Base-by-base conservation (phyloP, 2,113 vertebrate species). In the Candoia aspera region DNA sequence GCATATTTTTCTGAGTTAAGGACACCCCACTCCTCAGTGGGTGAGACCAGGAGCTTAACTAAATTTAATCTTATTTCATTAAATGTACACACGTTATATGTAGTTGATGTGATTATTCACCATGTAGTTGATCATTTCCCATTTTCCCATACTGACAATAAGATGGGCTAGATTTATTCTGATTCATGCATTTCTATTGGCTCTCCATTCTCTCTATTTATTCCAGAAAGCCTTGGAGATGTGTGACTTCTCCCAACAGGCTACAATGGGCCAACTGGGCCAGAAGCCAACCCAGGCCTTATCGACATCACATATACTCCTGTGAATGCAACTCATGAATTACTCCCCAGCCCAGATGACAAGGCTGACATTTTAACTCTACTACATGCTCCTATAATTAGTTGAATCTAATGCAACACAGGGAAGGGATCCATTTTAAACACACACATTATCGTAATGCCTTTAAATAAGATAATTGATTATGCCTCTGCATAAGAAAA, bases 391-490 rank as follows among this genome's bases (percentile, higher is more conserved):
- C 97, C 97, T 98, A 97, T 98, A 98, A 98, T 98, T 98, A 98
- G 98, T 93, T 97, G 97, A 97, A 97, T 97, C 97, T 97, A 97
- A 97, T 98, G 98, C 97, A 96, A 97, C 97, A 97, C 97, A 97
- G 97, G 97, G 97, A 97, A 98, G 96, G 98, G 97, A 97, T 97
- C 97, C 97, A 96, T 97, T 97, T 98, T 97, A n/a, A n/a, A 97
- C 96, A 98, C 97, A 97, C 97, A 96, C 97, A 97, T 97, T 97
- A 97, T 97, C 95, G 96, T 97, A 97, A 98, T 97, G 97, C 97
- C 97, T 98, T 98, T 97, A 98, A 98, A 98, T 98, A 97, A 97
- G 98, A 97, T 98, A 98, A 97, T 98, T 97, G 98, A 98, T 98
- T 97, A 97, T 97, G 98, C 97, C 96, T 97, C 96, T 97, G 97